Evolutionary conservation across 2,797 vertebrate genomes (phyloP), one percentile per base, ranked within the genome.

Genomic region (Gambusia yucatana): DNA sequence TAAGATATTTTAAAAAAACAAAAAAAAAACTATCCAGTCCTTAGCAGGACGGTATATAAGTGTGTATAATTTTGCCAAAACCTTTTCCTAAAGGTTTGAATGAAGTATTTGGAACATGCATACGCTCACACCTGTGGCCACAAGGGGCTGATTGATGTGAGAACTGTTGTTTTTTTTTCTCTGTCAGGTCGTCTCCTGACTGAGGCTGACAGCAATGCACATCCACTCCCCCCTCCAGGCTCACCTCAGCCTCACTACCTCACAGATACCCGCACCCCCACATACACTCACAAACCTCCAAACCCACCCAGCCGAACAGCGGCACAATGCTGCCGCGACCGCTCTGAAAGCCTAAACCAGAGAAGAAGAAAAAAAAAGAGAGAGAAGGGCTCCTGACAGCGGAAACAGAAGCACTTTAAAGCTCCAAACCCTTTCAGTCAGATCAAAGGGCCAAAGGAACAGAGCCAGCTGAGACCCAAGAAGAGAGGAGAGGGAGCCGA

Each of bases 391-490:
- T 92, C 90, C 94, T 94, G 95, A 94, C 93, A 95, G 94, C 89
- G 92, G 94, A 95, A 95, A 95, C 92, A 91, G 92, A 89, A 88
- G 91, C 91, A 87, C 94, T 96, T 96, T 96, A 95, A 96, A 95
- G 92, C 93, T 92, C 90, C 92, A 88, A 93, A 91, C 89, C 91
- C 92, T 94, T 94, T 95, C 94, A 93, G 83, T 6, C 82, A 95
- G 94, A 95, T 95, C 95, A 95, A 95, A 96, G 94, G 80, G 88
- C 82, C 90, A 87, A 74, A 90, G 91, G 90, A 91, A 92, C 88
- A 91, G 91, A 91, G 90, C 87, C 90, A 90, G 88, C 82, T 87
- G 90, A 92, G 92, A 89, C 89, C 89, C 84, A 89, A 86, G 90
- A 72, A 91, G 86, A 88, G 85, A 83, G 78, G 79, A 84, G 75